Percentiles rank a stretch among this genome's conserved stretches.
These are phyloP conservation scores for Trypoxylus dichotomus DNA, from an alignment of 1,140 invertebrate species.

Conservation along the genomic window DNA sequence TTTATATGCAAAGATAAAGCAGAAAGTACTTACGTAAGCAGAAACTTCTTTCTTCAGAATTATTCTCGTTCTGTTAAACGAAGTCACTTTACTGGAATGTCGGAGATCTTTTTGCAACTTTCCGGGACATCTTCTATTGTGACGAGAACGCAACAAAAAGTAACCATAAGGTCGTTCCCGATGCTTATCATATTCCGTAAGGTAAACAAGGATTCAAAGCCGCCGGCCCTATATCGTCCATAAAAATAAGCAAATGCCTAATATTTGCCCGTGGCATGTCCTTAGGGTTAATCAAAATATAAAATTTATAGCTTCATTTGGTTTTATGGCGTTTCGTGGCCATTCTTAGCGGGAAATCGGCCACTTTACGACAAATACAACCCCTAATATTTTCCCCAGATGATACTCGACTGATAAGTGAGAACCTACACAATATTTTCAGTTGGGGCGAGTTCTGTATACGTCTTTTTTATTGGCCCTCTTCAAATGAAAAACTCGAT, in stretches of 20 bases:
- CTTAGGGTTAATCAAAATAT: conserved; percentile 20
- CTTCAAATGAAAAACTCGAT: conserved; percentile 17
- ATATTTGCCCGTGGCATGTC: conserved; percentile 14
- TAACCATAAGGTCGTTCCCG: background rate
- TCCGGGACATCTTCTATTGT: background rate
- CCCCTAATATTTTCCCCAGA: conserved; percentile 20
- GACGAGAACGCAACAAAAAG: conserved; percentile 5
- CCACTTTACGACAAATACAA: conserved; percentile 24
- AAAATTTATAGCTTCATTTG: conserved; percentile 25
- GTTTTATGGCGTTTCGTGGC: conserved; percentile 8
- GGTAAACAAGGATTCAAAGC: conserved; percentile 15
- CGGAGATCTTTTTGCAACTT: background rate
- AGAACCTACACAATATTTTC: conserved; percentile 17
- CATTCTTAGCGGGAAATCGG: conserved; percentile 17
- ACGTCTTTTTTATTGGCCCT: conserved; percentile 18
- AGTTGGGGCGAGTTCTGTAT: background rate
- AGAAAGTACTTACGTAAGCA: background rate
- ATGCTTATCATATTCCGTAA: background rate
- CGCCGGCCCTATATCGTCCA: background rate
- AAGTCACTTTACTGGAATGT: background rate
- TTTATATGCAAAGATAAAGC: background rate
- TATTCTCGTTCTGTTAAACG: background rate
- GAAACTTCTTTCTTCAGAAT: background rate
- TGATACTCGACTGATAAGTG: conserved; percentile 20
- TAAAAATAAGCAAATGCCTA: conserved; percentile 21